Percentiles rank a stretch among this genome's conserved stretches.
These are phyloP conservation scores for Notiomystis cincta DNA, from an alignment of 2,113 vertebrate genomes.

Conservation along the genomic window DNA sequence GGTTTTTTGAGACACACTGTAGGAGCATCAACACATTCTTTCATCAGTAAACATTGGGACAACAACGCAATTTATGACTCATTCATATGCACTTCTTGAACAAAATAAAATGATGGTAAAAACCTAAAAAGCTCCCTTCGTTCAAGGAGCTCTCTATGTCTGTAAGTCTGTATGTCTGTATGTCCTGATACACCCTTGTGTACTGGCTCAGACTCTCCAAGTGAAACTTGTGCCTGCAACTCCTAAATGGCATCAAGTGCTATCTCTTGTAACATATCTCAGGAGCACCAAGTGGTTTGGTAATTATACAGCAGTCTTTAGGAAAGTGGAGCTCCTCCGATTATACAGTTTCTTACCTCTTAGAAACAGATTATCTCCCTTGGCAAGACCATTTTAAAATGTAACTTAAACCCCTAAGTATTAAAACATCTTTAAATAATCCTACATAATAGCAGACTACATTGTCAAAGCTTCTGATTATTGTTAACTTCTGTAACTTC, in stretches of 20 bases:
- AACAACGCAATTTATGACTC: not conserved
- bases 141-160: not conserved
- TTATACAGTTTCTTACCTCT: not conserved
- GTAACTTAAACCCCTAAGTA: not conserved
- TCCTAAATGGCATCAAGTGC: not conserved
- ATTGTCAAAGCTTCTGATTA: not conserved
- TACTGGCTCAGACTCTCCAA: not conserved
- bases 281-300: not conserved
- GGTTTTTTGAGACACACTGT: not conserved
- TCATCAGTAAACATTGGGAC: not conserved
- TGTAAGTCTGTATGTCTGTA: not conserved
- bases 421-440: slow-evolving; percentile 1
- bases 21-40: not conserved
- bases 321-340: not conserved
- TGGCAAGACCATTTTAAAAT: not conserved
- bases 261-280: not conserved
- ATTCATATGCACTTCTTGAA: not conserved
- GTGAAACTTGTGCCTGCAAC: not conserved
- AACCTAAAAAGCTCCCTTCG: not conserved
- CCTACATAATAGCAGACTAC: not conserved
- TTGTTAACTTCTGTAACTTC: not conserved
- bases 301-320: not conserved
- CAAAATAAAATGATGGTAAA: not conserved
- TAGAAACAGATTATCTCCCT: not conserved
- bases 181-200: not conserved